These are phyloP conservation scores for Thunnus thynnus DNA, from an alignment of 2,113 vertebrate species.

Conservation along the genomic window DNA sequence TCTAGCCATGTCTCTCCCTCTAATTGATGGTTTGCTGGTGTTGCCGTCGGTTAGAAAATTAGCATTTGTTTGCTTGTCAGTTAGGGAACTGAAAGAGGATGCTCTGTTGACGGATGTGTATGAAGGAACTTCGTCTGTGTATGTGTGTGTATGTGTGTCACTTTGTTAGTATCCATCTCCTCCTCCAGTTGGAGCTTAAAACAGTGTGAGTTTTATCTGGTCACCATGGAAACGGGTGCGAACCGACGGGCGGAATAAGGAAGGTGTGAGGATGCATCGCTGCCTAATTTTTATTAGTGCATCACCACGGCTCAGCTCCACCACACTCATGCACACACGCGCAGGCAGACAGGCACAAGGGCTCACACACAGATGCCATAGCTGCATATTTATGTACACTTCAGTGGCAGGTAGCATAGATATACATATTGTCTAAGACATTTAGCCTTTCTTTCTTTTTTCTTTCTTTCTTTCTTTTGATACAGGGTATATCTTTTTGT, in stretches of 20 bases:
- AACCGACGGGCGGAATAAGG: conserved; percentile 80
- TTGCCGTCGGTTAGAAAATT: conserved; percentile 73
- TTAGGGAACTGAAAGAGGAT: conserved; percentile 62
- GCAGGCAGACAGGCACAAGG: background rate
- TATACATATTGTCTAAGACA: conserved; percentile 5
- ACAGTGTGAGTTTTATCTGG: conserved; percentile 87
- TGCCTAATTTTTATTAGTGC: conserved; percentile 86
- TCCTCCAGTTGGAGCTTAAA: conserved; percentile 84
- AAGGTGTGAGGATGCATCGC: conserved; percentile 87
- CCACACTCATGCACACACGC: conserved; percentile 45
- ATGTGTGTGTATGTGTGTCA: conserved; percentile 59
- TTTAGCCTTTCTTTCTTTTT: background rate
- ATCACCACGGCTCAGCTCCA: conserved; percentile 68
- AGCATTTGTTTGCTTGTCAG: conserved; percentile 76
- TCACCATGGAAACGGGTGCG: conserved; percentile 85
- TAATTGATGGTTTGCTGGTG: conserved; percentile 77
- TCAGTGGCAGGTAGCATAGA: conserved; percentile 6
- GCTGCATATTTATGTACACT: conserved; percentile 24
- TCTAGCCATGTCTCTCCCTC: conserved; percentile 51
- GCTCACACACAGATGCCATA: conserved; percentile 27
- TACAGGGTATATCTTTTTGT: too few relatives aligned
- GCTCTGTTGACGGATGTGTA: conserved; percentile 58
- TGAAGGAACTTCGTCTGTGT: conserved; percentile 65
- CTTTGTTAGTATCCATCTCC: conserved; percentile 81
- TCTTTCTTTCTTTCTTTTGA: conserved; percentile 10